Base-by-base conservation (phyloP, 2,113 vertebrate species). In the Mastomys natalensis region DNA sequence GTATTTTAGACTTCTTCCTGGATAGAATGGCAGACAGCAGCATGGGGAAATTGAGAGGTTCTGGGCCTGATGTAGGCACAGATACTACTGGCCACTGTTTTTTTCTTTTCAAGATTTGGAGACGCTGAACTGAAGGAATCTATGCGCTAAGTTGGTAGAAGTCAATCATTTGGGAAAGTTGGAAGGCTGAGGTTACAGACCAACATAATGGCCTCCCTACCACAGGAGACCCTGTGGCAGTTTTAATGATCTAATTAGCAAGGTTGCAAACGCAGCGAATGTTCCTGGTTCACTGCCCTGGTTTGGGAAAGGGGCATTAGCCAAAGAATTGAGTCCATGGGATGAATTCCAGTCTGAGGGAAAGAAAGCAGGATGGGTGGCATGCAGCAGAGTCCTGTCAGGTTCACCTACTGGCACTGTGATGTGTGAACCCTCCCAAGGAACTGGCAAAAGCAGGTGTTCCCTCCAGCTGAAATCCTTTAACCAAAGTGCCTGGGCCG, bases 341-440 rank as follows among this genome's bases (percentile, higher is more conserved):
- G 90, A 96, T 43, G 34, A 64, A 82, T 92, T 96, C 86, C 88
- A 98, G 85, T 58, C 66, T 62, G 93, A 93, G 88, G 94, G 87
- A 62, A 90, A 85, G 90, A 76, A 64, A 22, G 72, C 68, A 73
- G 24, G 5, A 24, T 51, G 58, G 80, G 43, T 51, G 26, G 26
- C 24, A 9, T 19, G 58, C 58, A 62, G 60, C 74, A 81, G 78
- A 24, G 55, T 80, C 40, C 78, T 76, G 88, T 88, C 88, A 95
- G 93, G 72, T 53, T 60, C 37, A 10, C 64, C 85, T 92, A 92
- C 84, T 43, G 87, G 58, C 37, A 2, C 29, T 24, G 90, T 40
- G 55, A 64, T 53, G 48, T 1, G 16, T 37, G 0, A 4, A 66
- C 60, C 74, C 78, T 87, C 45, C 10, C 55, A 34, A 81, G 76